Percentiles rank a stretch among this genome's conserved stretches.
Evolutionary conservation across 2,888 invertebrate species (phyloP).

Genomic region (Tetropium fuscum): DNA sequence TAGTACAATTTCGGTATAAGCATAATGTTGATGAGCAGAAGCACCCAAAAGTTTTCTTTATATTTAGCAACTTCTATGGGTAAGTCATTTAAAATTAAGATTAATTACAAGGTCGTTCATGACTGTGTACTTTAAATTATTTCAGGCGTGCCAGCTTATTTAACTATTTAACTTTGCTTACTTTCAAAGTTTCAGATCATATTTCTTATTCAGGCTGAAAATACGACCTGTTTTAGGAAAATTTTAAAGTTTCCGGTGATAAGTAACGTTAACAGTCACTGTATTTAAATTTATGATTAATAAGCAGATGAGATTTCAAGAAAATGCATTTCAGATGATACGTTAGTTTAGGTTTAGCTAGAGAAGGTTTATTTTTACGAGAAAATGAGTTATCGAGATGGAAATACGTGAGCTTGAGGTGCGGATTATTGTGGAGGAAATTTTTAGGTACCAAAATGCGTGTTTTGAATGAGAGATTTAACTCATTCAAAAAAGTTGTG

Average conservation of each 20-base stretch:
- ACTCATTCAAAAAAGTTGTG: too few relatives aligned
- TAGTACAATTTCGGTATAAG: not conserved
- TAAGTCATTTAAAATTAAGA: slow-evolving; percentile 63
- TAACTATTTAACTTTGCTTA: slow-evolving; percentile 59
- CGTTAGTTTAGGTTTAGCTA: too few relatives aligned
- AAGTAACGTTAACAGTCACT: too few relatives aligned
- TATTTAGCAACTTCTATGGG: slow-evolving; percentile 37
- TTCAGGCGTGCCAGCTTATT: slow-evolving; percentile 54
- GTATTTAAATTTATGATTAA: too few relatives aligned
- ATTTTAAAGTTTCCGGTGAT: slow-evolving; percentile 3
- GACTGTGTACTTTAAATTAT: slow-evolving; percentile 56
- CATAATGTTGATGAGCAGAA: slow-evolving; percentile 15
- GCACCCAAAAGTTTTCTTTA: slow-evolving; percentile 36
- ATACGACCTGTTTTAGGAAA: slow-evolving; percentile 33
- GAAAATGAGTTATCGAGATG: too few relatives aligned
- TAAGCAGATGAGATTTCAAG: too few relatives aligned
- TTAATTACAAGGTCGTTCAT: slow-evolving; percentile 61
- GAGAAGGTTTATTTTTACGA: too few relatives aligned
- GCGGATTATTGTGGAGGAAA: too few relatives aligned
- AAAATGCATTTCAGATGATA: too few relatives aligned
- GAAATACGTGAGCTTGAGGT: too few relatives aligned
- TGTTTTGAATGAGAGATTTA: too few relatives aligned
- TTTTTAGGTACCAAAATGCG: too few relatives aligned
- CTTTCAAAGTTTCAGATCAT: slow-evolving; percentile 50
- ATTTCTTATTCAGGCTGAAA: slow-evolving; percentile 56